phyloP scores from a whole-genome alignment of 2,888 invertebrate species.

The Miltochrista miniata region DNA sequence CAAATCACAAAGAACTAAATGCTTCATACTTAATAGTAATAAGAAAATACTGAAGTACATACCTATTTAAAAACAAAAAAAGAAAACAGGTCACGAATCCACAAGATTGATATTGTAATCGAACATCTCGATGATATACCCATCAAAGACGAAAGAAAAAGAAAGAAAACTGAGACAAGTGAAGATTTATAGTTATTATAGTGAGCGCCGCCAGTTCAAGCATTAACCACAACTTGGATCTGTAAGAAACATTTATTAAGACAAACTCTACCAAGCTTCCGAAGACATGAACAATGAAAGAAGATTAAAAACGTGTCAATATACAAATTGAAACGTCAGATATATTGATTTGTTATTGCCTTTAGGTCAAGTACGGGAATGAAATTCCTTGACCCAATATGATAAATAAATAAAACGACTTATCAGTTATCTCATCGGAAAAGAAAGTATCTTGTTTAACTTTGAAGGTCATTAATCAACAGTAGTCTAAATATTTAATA shows the following conservation, averaged over 20 bases:
- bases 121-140: constrained; percentile 63
- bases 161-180: constrained; percentile 53
- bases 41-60: neutral
- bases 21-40: neutral
- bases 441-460: constrained; percentile 35
- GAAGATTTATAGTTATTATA: constrained; percentile 73
- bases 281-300: constrained; percentile 72
- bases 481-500: constrained; percentile 23
- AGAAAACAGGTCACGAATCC: constrained; percentile 20
- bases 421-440: constrained; percentile 35
- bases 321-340: constrained; percentile 79
- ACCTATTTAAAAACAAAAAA: constrained; percentile 18
- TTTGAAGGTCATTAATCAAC: constrained; percentile 24
- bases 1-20: neutral
- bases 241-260: constrained; percentile 66
- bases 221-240: constrained; percentile 49
- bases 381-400: constrained; percentile 48
- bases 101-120: constrained; percentile 66
- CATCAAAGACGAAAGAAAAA: constrained; percentile 64
- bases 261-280: constrained; percentile 65
- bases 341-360: constrained; percentile 73
- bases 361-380: constrained; percentile 53
- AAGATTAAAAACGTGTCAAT: constrained; percentile 81
- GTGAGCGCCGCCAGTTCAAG: constrained; percentile 42
- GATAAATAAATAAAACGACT: constrained; percentile 48